Evolutionary conservation across 2,888 invertebrate species (phyloP).

Genomic region (Drosophila histrio): DNA sequence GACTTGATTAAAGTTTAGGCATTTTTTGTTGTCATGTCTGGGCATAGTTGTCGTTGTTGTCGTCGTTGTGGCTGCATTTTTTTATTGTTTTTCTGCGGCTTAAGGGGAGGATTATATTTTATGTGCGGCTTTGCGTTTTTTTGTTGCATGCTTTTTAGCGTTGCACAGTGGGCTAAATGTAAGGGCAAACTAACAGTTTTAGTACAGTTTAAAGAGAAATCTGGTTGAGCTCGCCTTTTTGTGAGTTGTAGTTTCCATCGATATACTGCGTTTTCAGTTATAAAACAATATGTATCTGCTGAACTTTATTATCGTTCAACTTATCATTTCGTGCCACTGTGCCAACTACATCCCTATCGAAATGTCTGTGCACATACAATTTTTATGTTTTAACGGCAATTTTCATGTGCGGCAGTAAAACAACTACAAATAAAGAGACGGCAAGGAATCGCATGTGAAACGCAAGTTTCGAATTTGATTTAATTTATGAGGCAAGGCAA

Average conservation of each 20-base stretch:
- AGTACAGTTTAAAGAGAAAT: too few species aligned
- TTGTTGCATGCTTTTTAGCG: constrained; percentile 38
- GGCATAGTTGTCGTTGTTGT: constrained; percentile 24
- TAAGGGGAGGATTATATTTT: constrained; percentile 27
- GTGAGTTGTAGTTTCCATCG: too few species aligned
- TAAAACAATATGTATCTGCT: too few species aligned
- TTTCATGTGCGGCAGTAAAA: constrained; percentile 45
- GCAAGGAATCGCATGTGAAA: constrained; percentile 72
- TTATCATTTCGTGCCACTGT: too few species aligned
- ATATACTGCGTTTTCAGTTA: too few species aligned
- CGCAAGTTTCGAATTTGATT: constrained; percentile 73
- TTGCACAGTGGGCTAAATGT: constrained; percentile 32
- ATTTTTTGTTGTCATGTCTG: constrained; percentile 21
- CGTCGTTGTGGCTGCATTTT: not conserved
- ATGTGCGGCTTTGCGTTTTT: constrained; percentile 24
- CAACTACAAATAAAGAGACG: constrained; percentile 16
- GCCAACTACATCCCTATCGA: not conserved
- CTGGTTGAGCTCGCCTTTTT: too few species aligned
- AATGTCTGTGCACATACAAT: constrained; percentile 16
- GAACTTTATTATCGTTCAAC: too few species aligned
- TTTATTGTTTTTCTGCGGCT: constrained; percentile 26
- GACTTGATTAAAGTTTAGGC: constrained; percentile 39
- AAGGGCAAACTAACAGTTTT: too few species aligned
- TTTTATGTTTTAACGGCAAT: constrained; percentile 67
- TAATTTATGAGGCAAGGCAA: constrained; percentile 74